Evolutionary conservation across 2,888 invertebrate species (phyloP), one percentile per base, ranked within the genome.

Genomic region (Trichopoda pennipes): DNA sequence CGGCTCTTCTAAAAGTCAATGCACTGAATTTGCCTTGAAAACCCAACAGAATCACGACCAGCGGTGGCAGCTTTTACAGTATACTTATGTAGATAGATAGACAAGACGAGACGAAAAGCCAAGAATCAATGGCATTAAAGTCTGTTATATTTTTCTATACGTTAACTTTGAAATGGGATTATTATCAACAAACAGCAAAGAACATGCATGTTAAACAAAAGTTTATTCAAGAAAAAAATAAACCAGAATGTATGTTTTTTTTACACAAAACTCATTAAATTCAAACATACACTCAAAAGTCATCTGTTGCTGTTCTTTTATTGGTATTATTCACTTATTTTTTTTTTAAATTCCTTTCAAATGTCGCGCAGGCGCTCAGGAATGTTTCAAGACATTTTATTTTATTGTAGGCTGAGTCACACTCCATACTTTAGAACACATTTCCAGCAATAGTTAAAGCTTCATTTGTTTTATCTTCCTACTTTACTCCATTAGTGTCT

Each of bases 11-110:
- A 73, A 73, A 83, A 87, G 87, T 87, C 87, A 87, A 87, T 86
- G 87, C 84, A 86, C 87, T 87, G 85, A 78, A 85, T 85, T 87
- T 86, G 86, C 87, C 85, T 86, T 86, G 85, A 85, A 86, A 38
- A 81, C 74, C 61, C 79, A 77, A 81, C 74, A 84, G 81, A 85
- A 82, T 80, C 74, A 79, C 85, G 80, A 78, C 81, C 77, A 74
- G 55, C 72, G 75, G 68, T 82, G 75, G 82, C 51, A 69, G 55
- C 56, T 70, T 70, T 76, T 70, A 63, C 56, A 72, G 68, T 69
- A 78, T 64, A 75, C 60, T 69, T 64, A 75, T 64, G 74, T 58
- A 61, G 47, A 61, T 38, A 38, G 47, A 72, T 75, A 76, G 72
- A 79, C 74, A 70, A 66, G 66, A 66, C 42, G 56, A 32, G 58